Base-by-base conservation (phyloP, 2,888 invertebrate genomes). In the Cordylochernes scorpioides region DNA sequence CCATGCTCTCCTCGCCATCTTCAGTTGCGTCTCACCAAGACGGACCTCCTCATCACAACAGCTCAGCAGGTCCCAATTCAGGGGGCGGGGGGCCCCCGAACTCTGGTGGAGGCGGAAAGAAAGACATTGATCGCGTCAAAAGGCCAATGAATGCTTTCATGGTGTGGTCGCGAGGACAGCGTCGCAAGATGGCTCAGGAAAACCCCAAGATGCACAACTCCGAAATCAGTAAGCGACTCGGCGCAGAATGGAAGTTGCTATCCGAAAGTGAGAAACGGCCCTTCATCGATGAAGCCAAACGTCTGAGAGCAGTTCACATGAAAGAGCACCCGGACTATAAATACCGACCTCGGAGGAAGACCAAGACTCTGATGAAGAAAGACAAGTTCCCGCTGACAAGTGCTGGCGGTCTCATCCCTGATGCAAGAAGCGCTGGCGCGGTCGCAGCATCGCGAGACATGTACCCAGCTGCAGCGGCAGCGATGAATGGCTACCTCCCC, bases 301-400 rank as follows among this genome's bases (percentile, higher is more conserved):
- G 80, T 51, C 58, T 80, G 35, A 66, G 80, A 5, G 53, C 54
- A 7, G 44, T 55, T 22, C 57, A 57, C 43, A 56, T 94, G 94
- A 91, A 91, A 57, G 91, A 94, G 50, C 88, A 94, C 51, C 91
- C 91, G 1, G 91, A 94, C 55, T 94, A 94, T 61, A 94, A 94
- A 58, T 94, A 94, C 61, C 61, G 61, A 43, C 86, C 88, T 24
- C 61, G 88, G 42, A 67, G 88, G 54, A 88, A 88, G 63, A 86
- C 86, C 57, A 88, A 88, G 67, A 82, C 80, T 1, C 61, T 77
- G 32, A 58, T 75, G 49, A 86, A 86, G 56, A 88, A 88, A 54
- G 86, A 88, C 53, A 86, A 86, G 53, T 88, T 80, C 52, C 82
- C 84, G 0, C 57, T 84, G 33, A 75, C 73, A 2, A n/a, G n/a